Evolutionary conservation across 2,888 invertebrate species (phyloP).

Genomic region (Lasioglossum morio): DNA sequence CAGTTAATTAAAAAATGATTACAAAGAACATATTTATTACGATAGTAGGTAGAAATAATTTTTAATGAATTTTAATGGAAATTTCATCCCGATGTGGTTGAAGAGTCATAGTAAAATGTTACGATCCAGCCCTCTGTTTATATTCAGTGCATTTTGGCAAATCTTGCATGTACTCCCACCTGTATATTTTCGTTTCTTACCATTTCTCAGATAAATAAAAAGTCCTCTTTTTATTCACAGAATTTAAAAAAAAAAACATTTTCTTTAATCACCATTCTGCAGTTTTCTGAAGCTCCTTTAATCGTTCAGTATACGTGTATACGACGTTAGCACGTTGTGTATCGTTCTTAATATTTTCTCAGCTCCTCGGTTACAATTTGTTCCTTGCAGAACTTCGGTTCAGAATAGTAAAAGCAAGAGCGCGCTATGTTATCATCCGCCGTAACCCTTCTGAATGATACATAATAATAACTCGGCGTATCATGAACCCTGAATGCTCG

Average conservation of each 20-base stretch:
- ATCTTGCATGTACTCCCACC: not conserved
- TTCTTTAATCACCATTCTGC: not conserved
- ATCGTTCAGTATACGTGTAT: not conserved
- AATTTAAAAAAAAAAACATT: not conserved
- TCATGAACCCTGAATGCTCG: not conserved
- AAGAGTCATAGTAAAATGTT: no score
- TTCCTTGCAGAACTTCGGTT: not conserved
- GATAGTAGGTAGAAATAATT: no score
- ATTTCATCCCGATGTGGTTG: no score
- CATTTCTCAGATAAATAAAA: not conserved
- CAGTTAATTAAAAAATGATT: no score
- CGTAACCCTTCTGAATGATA: slow-evolving; percentile 25
- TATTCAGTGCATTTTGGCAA: not conserved
- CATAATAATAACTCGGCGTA: slow-evolving; percentile 38
- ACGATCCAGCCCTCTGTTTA: not conserved
- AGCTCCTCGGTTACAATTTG: not conserved
- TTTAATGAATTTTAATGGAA: no score
- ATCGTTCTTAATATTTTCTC: not conserved
- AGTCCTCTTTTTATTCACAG: not conserved
- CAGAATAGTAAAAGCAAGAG: slow-evolving; percentile 1
- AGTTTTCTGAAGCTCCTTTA: not conserved
- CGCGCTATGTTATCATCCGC: slow-evolving; percentile 32
- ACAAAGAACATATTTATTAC: no score
- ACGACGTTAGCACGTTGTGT: not conserved
- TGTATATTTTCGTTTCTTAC: not conserved